These are phyloP conservation scores for Helicorthomorpha holstii DNA, from an alignment of 1,140 invertebrate species.

Conservation along the genomic window DNA sequence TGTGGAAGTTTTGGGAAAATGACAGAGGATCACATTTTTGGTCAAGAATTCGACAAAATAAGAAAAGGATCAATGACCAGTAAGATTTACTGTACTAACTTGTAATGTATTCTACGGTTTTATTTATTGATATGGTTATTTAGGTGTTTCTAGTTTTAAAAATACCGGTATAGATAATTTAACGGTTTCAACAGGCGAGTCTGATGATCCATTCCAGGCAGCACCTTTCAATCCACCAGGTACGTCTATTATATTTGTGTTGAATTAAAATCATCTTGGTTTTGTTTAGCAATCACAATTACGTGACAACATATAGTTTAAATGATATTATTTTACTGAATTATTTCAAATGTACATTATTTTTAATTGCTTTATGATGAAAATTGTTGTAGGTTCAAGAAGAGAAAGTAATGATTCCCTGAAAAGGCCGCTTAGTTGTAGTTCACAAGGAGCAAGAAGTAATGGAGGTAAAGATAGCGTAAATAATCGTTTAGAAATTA, in stretches of 20 bases:
- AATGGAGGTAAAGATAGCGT: conserved; percentile 3
- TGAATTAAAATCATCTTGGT: too few relatives aligned
- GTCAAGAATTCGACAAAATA: conserved; percentile 71
- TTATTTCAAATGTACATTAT: neutral
- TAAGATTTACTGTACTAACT: too few relatives aligned
- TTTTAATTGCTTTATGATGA: too few relatives aligned
- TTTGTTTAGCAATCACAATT: too few relatives aligned
- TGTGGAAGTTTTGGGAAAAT: conserved; percentile 48
- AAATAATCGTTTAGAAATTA: too few relatives aligned
- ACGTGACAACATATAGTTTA: too few relatives aligned
- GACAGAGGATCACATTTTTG: conserved; percentile 68
- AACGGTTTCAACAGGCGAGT: too few relatives aligned
- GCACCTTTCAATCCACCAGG: conserved; percentile 55
- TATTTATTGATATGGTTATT: too few relatives aligned
- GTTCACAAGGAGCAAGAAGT: neutral
- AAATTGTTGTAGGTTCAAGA: neutral
- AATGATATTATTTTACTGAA: too few relatives aligned
- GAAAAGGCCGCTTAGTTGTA: neutral
- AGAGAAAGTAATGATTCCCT: neutral
- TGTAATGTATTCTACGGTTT: too few relatives aligned
- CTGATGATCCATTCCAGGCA: conserved; percentile 58
- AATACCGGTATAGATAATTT: too few relatives aligned
- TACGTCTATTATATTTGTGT: conserved; percentile 1
- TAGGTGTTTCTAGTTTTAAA: too few relatives aligned
- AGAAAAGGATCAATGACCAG: conserved; percentile 61